Evolutionary conservation across 1,140 invertebrate genomes (phyloP), one percentile per base, ranked within the genome.

Genomic region (Pogonognathellus flavescens): DNA sequence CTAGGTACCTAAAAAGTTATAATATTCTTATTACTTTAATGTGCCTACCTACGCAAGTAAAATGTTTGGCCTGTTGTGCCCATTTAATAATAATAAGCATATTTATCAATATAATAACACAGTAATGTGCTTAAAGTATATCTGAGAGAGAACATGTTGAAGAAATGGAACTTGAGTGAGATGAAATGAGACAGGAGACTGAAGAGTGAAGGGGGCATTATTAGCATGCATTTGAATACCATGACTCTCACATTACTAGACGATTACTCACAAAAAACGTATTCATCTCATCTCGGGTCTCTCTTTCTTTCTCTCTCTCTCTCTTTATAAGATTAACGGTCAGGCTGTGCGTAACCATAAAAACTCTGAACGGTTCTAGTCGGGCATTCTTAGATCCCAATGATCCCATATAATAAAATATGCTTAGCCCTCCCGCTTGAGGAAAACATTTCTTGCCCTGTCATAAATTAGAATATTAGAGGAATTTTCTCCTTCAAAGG

Each of bases 381-480:
- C 81, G 53, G 53, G 80, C 80, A 55, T 57, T 81, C 80, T 57
- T 81, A 81, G 80, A 81, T 57, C 53, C 53, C 59, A 41, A 41
- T 41, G 31, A 41, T 41, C 31, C 31, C 31, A 41, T 41, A 50
- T 82, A 60, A 82, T 60, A 59, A 82, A 82, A 57, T 82, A 31
- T 82, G 81, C 81, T 59, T 82, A 49, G 50, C 57, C 81, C 53
- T 82, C 81, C 31, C 31, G 55, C 81, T 82, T 62, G 22, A 82
- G 81, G 55, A 82, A 82, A 82, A 62, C 41, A 82, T 49, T 82
- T 82, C 81, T 57, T 82, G 81, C 50, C 81, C 81, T 62, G 55
- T 82, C 81, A 82, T 82, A 82, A 82, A 82, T 82, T 82, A 82
- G 81, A 82, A 82, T 82, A 82, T 62, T 82, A 82, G 81, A 82